A percentile compares a stretch with the other conserved stretches of the same genome.
phyloP scores from a whole-genome alignment of 2,888 invertebrate species.

The Leptothorax acervorum region DNA sequence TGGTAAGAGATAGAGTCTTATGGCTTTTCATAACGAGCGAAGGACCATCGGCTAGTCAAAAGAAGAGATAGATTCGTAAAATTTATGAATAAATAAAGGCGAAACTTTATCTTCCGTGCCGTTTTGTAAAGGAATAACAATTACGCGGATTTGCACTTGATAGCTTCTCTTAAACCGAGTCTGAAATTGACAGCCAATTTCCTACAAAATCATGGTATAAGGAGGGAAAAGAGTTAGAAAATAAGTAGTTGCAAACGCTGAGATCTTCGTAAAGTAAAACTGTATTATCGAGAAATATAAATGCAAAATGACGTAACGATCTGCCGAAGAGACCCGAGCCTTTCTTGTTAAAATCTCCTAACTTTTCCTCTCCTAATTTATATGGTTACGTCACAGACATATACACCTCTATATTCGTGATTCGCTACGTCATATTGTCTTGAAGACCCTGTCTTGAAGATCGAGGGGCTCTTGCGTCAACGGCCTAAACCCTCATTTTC shows the following conservation, averaged over 20 bases:
- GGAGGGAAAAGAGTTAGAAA: neutral
- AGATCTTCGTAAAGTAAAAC: neutral
- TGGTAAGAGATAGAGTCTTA: neutral
- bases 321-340: neutral
- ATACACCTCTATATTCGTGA: neutral
- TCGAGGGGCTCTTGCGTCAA: neutral
- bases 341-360: neutral
- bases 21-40: neutral
- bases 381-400: constrained; percentile 5
- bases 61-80: neutral
- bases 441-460: neutral
- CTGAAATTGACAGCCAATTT: neutral
- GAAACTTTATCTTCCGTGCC: neutral
- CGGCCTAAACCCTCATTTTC: neutral
- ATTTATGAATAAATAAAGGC: constrained; percentile 4
- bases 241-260: neutral
- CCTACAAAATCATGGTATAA: neutral
- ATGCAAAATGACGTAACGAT: neutral
- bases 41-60: too few relatives aligned
- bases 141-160: neutral
- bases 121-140: neutral
- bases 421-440: neutral
- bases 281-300: neutral
- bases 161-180: neutral
- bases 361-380: neutral